A percentile compares a stretch with the other conserved stretches of the same genome.
Evolutionary conservation across 2,888 invertebrate genomes (phyloP).

Genomic region (Philaethria dido): DNA sequence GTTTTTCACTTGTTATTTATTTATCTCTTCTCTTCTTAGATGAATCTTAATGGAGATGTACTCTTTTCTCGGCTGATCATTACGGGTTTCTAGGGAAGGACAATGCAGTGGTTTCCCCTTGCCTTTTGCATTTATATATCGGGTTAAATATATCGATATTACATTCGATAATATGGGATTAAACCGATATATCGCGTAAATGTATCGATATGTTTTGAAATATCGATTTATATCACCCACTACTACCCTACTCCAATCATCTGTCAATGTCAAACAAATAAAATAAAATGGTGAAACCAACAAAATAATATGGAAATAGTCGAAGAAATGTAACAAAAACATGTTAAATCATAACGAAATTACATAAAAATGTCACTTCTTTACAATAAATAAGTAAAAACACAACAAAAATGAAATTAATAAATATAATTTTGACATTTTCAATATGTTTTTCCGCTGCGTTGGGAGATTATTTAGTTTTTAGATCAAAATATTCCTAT

Average conservation of each 20-base stretch:
- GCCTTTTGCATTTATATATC: too few relatives aligned
- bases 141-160: too few relatives aligned
- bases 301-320: neutral
- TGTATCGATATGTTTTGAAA: too few relatives aligned
- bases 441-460: conserved; percentile 55
- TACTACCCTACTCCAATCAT: neutral
- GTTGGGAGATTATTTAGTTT: conserved; percentile 69
- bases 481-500: conserved; percentile 63
- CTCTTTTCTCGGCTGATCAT: too few relatives aligned
- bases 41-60: too few relatives aligned
- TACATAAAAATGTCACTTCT: neutral
- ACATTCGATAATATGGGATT: too few relatives aligned
- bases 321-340: neutral
- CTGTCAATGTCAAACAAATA: conserved; percentile 5
- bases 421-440: conserved; percentile 55
- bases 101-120: too few relatives aligned
- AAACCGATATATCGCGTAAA: too few relatives aligned
- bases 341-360: neutral
- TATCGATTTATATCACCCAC: neutral
- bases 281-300: neutral
- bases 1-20: too few relatives aligned
- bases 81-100: too few relatives aligned
- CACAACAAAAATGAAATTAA: conserved; percentile 55
- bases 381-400: neutral
- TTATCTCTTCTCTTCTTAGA: too few relatives aligned